Evolutionary conservation across 2,888 invertebrate genomes (phyloP).

Genomic region (Microplitis manilae): DNA sequence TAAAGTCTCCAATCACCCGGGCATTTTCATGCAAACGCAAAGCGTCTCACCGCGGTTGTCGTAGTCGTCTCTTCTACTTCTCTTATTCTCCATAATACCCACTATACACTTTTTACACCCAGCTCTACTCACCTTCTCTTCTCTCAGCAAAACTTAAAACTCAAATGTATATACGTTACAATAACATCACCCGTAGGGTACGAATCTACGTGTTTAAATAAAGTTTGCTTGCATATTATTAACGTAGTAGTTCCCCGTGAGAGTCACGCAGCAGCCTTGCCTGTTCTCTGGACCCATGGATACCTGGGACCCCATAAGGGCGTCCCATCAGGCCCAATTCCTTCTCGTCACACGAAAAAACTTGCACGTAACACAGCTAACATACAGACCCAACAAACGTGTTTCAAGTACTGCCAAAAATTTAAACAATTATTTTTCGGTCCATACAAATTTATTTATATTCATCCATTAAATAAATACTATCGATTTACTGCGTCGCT

Average conservation of each 20-base stretch:
- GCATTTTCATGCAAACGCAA: slow-evolving; percentile 69
- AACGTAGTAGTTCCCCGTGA: slow-evolving; percentile 56
- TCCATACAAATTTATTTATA: not conserved
- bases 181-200: slow-evolving; percentile 64
- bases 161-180: slow-evolving; percentile 54
- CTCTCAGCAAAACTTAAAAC: slow-evolving; percentile 43
- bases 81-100: slow-evolving; percentile 16
- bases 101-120: slow-evolving; percentile 19
- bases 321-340: slow-evolving; percentile 25
- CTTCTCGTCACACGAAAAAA: not conserved
- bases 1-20: slow-evolving; percentile 69
- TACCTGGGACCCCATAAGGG: slow-evolving; percentile 45
- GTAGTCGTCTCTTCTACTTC: slow-evolving; percentile 30
- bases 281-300: slow-evolving; percentile 37
- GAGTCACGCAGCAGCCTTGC: slow-evolving; percentile 40
- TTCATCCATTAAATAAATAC: not conserved
- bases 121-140: slow-evolving; percentile 44
- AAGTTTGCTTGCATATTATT: slow-evolving; percentile 68
- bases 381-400: slow-evolving; percentile 9
- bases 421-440: not conserved
- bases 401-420: not conserved
- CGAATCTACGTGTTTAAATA: slow-evolving; percentile 66
- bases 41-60: slow-evolving; percentile 39
- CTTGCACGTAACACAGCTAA: not conserved
- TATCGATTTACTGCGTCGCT: not conserved